Base-by-base conservation (phyloP, 2,113 vertebrate genomes). In the Zosterops pallidus region DNA sequence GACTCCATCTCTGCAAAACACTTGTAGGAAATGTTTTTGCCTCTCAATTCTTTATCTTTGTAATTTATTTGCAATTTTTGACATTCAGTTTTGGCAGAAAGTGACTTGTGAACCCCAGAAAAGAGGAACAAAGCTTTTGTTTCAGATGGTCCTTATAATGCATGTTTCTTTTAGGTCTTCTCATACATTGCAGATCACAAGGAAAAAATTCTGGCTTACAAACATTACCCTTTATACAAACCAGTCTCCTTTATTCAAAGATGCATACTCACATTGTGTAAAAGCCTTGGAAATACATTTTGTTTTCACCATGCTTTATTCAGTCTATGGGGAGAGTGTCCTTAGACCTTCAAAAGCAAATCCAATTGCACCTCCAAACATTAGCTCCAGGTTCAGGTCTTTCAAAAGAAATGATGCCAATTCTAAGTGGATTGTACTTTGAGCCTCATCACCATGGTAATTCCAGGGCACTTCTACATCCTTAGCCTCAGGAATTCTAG, bases 281-380 rank as follows among this genome's bases (percentile, higher is more conserved):
- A 60, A 72, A 4, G 9, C 9, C 35, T 46, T 76, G 59, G 37
- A 76, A 83, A 80, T 37, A 28, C 2, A 64, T 90, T 86, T 50
- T 62, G 15, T 77, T 92, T 81, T 70, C 59, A 55, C 69, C 44
- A 8, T 35, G 33, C 25, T 93, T 89, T 46, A 22, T 35, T 86
- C 29, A 50, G 21, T 53, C 47, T 39, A 22, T 0, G 0, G 4
- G 13, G 12, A 86, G 35, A 69, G 18, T 42, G 64, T 74, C 88
- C 46, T 85, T 47, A 57, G 46, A 56, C 17, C 12, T 86, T 70
- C 60, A 80, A 53, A 83, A 69, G 0, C 8, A 93, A 83, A 63
- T 33, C 12, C 31, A 49, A 87, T 24, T 86, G 55, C 42, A 46
- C 63, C 19, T 91, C 64, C 18, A 65, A 59, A 75, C 8, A 12